Evolutionary conservation across 2,888 invertebrate genomes (phyloP), one percentile per base, ranked within the genome.

Genomic region (Cylloceria caligata): DNA sequence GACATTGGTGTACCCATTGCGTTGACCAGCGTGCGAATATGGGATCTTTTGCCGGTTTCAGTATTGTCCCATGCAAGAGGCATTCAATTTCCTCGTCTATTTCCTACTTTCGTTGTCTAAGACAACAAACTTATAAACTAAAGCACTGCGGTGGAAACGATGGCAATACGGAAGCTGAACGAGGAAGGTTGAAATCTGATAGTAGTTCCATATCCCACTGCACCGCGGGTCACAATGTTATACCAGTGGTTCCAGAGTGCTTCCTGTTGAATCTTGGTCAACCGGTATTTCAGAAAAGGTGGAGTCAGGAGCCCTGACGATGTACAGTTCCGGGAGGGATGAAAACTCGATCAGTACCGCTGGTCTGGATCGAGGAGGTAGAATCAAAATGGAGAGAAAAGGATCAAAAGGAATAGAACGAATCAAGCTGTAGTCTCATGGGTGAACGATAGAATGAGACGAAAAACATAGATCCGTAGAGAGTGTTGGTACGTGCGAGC

Each of bases 311-410:
- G 73, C 64, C 42, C n/a, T 57, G 68, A 52, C 49, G 79, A 68
- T 69, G 47, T n/a, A 34, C 34, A 65, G 73, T 79, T 80, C 65
- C 71, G 71, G 80, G 45, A 72, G 86, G 81, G 85, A 82, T 86
- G 88, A 88, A 88, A 90, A 88, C 87, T 89, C 88, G 88, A 89
- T 90, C 88, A 90, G 84, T 77, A 75, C 84, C 84, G 74, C 67
- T 81, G 80, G 69, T 86, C 75, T 64, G 81, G 79, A 82, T 80
- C 75, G 64, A 39, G 83, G 49, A 71, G 62, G 42, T 52, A 68
- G 57, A 45, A 27, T 57, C 21, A 52, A 72, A 68, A 60, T 45
- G 49, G 65, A 34, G 69, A 64, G 76, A 76, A 72, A 19, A 69
- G 72, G 72, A 80, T 55, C 73, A 64, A 76, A 78, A 68, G 74